phyloP scores from a whole-genome alignment of 2,797 vertebrate genomes.

The Takifugu rubripes region DNA sequence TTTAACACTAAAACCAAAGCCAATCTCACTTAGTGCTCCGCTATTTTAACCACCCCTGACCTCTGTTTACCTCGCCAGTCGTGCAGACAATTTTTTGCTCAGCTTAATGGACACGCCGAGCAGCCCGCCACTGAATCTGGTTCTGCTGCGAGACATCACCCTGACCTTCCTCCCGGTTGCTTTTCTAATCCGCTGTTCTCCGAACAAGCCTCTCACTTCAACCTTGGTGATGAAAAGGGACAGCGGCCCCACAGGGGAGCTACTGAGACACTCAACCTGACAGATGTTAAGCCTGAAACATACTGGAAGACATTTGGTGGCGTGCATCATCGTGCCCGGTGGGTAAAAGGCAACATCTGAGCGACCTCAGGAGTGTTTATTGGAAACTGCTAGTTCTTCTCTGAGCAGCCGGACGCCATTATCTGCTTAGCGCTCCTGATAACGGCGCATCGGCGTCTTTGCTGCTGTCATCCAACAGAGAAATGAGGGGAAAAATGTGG shows the following conservation, averaged over 20 bases:
- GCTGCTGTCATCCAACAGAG: constrained; percentile 65
- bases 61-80: constrained; percentile 23
- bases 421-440: constrained; percentile 32
- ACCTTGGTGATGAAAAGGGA: constrained; percentile 43
- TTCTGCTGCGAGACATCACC: constrained; percentile 29
- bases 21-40: constrained; percentile 59
- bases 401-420: constrained; percentile 26
- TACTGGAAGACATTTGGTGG: constrained; percentile 29
- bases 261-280: constrained; percentile 26
- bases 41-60: constrained; percentile 30
- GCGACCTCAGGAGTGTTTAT: constrained; percentile 22
- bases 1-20: constrained; percentile 55
- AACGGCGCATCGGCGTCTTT: constrained; percentile 28
- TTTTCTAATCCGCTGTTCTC: constrained; percentile 40
- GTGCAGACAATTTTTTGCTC: constrained; percentile 29
- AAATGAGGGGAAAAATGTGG: constrained; percentile 62
- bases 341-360: constrained; percentile 11
- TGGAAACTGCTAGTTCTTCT: constrained; percentile 34
- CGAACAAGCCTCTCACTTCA: constrained; percentile 45
- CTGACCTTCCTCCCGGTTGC: constrained; percentile 54
- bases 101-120: constrained; percentile 20
- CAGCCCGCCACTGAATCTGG: background rate
- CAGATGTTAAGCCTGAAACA: constrained; percentile 31
- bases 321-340: constrained; percentile 21
- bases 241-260: constrained; percentile 27